Evolutionary conservation across 2,888 invertebrate species (phyloP).

Genomic region (Megaustenia siamemsis): DNA sequence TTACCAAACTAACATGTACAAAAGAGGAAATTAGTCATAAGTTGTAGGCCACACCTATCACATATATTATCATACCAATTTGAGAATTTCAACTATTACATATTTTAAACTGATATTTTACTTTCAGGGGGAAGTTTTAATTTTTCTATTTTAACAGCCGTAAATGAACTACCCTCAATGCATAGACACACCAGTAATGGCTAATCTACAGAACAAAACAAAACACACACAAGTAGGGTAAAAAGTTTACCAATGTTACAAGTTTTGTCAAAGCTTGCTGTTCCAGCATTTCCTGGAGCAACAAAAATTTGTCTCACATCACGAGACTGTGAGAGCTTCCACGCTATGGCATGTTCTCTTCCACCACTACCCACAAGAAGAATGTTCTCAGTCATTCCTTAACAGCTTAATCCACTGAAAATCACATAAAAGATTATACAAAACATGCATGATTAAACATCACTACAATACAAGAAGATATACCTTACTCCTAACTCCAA

Average conservation of each 20-base stretch:
- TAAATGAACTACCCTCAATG: too few species aligned
- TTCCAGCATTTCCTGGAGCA: constrained; percentile 94
- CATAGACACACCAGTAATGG: too few species aligned
- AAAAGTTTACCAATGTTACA: constrained; percentile 72
- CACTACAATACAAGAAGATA: too few species aligned
- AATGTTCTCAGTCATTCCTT: constrained; percentile 78
- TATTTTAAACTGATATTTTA: too few species aligned
- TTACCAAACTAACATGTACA: too few species aligned
- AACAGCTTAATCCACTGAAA: background rate
- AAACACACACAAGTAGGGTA: background rate
- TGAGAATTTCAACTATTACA: too few species aligned
- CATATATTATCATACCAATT: too few species aligned
- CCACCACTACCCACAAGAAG: constrained; percentile 93
- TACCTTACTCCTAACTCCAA: too few species aligned
- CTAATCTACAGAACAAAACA: background rate
- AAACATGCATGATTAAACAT: background rate
- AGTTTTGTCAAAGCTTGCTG: constrained; percentile 79
- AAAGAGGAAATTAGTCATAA: too few species aligned
- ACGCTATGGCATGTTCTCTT: constrained; percentile 96
- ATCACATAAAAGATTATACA: background rate
- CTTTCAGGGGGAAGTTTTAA: too few species aligned
- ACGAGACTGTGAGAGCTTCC: constrained; percentile 92
- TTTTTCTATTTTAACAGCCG: too few species aligned
- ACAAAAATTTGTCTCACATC: constrained; percentile 85
- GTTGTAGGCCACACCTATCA: too few species aligned